These are phyloP conservation scores for Proteles cristata DNA, from an alignment of 2,113 vertebrate genomes.

Conservation along the genomic window DNA sequence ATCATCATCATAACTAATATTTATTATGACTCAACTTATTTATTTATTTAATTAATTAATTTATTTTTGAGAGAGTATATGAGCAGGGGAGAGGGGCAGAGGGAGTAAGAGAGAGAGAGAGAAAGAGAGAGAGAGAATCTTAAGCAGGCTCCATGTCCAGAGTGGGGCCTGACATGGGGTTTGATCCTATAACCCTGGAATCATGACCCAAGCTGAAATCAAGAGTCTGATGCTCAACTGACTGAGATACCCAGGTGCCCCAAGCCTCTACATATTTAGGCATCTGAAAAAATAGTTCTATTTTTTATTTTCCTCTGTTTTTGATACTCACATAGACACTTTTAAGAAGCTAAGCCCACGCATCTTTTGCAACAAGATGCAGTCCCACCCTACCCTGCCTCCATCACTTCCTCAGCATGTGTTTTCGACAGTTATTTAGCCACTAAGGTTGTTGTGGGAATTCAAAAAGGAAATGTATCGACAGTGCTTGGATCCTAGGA, in stretches of 20 bases:
- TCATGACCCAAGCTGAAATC: no score
- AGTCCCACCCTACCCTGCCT: not conserved
- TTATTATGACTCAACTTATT: not conserved
- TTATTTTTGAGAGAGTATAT: no score
- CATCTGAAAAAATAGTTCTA: not conserved
- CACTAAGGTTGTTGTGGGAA: not conserved
- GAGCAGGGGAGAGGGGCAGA: no score
- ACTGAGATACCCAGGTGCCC: no score
- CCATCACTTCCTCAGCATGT: not conserved
- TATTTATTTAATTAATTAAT: no score
- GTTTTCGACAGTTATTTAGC: not conserved
- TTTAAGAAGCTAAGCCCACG: not conserved
- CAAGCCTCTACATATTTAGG: not conserved
- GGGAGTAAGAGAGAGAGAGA: no score
- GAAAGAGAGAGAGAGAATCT: no score
- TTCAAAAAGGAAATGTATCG: not conserved
- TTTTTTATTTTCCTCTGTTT: not conserved
- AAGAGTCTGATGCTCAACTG: no score
- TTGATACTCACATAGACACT: not conserved
- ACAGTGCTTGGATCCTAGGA: not conserved
- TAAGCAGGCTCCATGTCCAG: no score
- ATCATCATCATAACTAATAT: not conserved
- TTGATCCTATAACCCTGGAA: no score
- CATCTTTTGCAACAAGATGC: not conserved
- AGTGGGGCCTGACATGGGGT: no score